Evolutionary conservation across 2,888 invertebrate species (phyloP).

Genomic region (Euspilapteryx auroguttella): DNA sequence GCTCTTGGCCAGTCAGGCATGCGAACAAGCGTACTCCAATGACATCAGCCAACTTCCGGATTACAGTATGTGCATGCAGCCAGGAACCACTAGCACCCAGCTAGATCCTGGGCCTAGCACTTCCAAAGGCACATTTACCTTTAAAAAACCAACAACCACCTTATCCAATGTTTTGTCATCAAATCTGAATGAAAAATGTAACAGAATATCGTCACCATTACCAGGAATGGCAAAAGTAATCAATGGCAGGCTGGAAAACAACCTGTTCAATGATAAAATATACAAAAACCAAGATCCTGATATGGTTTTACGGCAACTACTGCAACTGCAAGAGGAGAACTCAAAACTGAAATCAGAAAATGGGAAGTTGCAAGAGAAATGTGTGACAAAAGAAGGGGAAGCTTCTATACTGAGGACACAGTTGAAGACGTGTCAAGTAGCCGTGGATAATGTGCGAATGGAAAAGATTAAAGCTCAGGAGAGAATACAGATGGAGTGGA

Average conservation of each 20-base stretch:
- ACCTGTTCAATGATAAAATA: constrained; percentile 30
- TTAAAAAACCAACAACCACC: constrained; percentile 29
- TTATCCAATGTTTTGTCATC: constrained; percentile 19
- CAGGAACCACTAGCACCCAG: constrained; percentile 40
- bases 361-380: constrained; percentile 44
- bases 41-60: constrained; percentile 24
- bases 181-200: constrained; percentile 31
- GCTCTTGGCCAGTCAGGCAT: constrained; percentile 46
- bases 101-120: constrained; percentile 21
- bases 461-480: constrained; percentile 44
- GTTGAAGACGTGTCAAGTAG: constrained; percentile 41
- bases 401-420: constrained; percentile 57
- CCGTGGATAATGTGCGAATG: constrained; percentile 38
- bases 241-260: constrained; percentile 17
- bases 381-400: constrained; percentile 60
- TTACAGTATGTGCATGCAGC: constrained; percentile 39
- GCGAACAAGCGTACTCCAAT: constrained; percentile 31
- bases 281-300: constrained; percentile 27
- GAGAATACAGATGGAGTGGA: constrained; percentile 51
- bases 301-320: constrained; percentile 26
- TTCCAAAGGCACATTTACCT: constrained; percentile 24
- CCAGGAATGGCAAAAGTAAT: constrained; percentile 32
- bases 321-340: constrained; percentile 40
- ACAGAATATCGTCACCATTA: constrained; percentile 36
- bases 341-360: constrained; percentile 40